Evolutionary conservation across 2,113 vertebrate genomes (phyloP).

Genomic region (Calidris pygmaea): DNA sequence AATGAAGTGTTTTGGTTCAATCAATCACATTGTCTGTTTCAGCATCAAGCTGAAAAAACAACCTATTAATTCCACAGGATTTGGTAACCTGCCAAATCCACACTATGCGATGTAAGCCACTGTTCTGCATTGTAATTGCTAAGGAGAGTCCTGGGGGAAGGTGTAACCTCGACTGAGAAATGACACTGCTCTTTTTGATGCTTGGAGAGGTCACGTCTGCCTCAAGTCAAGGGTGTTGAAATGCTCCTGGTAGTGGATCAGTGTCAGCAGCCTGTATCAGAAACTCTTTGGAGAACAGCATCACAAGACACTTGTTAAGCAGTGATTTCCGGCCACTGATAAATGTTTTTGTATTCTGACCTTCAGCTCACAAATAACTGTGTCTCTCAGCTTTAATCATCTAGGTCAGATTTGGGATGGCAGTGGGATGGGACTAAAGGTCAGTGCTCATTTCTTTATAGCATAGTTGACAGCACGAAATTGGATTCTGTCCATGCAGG

Average conservation of each 20-base stretch:
- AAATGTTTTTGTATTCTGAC: neutral
- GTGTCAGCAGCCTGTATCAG: neutral
- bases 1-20: neutral
- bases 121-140: neutral
- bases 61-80: neutral
- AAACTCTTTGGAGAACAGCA: neutral
- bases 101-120: neutral
- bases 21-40: neutral
- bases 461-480: neutral
- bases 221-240: neutral
- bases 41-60: neutral
- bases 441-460: neutral
- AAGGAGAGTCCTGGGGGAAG: neutral
- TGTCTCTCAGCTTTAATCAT: neutral
- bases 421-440: neutral
- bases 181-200: neutral
- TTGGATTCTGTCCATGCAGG: neutral
- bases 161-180: neutral
- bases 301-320: neutral
- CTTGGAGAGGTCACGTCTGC: neutral
- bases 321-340: neutral
- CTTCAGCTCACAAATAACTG: neutral
- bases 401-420: neutral
- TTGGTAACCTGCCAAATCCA: neutral
- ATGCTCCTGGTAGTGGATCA: neutral